Conservation (phyloP, 2,797 vertebrate genomes). For the Craterocephalus amniculus region DNA sequence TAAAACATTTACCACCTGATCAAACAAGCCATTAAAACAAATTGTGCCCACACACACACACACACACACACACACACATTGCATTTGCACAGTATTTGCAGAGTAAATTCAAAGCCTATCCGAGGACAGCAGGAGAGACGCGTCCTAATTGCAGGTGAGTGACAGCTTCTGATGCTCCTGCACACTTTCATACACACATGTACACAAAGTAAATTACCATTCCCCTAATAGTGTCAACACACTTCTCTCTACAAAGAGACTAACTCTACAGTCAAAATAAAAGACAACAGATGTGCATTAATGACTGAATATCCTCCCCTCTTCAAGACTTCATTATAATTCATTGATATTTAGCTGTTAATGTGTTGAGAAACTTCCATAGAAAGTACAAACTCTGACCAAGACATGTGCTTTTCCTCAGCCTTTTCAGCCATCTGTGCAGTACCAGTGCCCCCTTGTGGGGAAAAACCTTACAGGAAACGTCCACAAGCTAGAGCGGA, state of each 20-base stretch:
- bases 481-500: neutral
- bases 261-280: constrained; percentile 63
- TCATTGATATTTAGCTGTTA: constrained; percentile 69
- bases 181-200: constrained; percentile 26
- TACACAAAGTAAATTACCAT: constrained; percentile 57
- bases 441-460: constrained; percentile 76
- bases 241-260: constrained; percentile 66
- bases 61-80: constrained; percentile 19
- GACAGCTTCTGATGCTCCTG: constrained; percentile 60
- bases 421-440: constrained; percentile 41
- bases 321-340: constrained; percentile 67
- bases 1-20: constrained; percentile 49
- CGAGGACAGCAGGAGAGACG: constrained; percentile 54
- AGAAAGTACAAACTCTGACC: constrained; percentile 41
- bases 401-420: neutral
- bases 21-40: constrained; percentile 48
- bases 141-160: constrained; percentile 69
- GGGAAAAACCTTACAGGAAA: constrained; percentile 26
- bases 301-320: constrained; percentile 63
- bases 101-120: constrained; percentile 67
- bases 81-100: constrained; percentile 52
- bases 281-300: constrained; percentile 75
- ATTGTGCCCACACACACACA: constrained; percentile 9
- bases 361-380: constrained; percentile 52
- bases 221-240: constrained; percentile 62